Evolutionary conservation across 2,113 vertebrate species (phyloP).

Genomic region (Bos indicus): DNA sequence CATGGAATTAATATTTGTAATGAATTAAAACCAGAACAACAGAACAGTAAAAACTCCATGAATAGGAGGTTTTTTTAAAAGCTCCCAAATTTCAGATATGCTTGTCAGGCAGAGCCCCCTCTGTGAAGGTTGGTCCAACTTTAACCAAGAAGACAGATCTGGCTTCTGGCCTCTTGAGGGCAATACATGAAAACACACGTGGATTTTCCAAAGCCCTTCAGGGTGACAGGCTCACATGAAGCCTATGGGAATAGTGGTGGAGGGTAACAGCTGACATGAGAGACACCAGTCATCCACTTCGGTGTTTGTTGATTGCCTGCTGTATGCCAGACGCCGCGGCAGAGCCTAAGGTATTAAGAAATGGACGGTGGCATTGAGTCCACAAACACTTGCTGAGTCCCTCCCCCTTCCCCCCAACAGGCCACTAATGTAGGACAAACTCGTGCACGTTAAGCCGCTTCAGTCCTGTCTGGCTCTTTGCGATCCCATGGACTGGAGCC

Average conservation of each 20-base stretch:
- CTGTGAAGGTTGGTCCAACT: background rate
- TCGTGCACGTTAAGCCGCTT: background rate
- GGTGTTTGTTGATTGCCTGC: background rate
- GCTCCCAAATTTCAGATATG: background rate
- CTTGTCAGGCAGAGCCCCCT: background rate
- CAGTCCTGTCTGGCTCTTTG: background rate
- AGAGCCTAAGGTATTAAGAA: background rate
- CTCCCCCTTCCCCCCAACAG: background rate
- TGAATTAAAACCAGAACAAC: background rate
- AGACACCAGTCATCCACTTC: background rate
- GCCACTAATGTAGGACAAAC: background rate
- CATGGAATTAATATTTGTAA: background rate
- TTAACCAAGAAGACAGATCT: background rate
- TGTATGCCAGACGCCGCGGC: background rate
- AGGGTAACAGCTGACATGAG: background rate
- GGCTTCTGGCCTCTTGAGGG: background rate
- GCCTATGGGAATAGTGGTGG: fast-evolving
- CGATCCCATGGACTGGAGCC: background rate
- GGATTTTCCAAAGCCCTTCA: background rate
- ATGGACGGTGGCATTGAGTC: fast-evolving
- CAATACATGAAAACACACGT: fast-evolving
- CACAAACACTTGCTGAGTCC: background rate
- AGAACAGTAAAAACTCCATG: background rate
- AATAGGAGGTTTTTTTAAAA: background rate
- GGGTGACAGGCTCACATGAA: fast-evolving